Conservation (phyloP, 2,113 vertebrate genomes). For the Phalacrocorax brasilianus region DNA sequence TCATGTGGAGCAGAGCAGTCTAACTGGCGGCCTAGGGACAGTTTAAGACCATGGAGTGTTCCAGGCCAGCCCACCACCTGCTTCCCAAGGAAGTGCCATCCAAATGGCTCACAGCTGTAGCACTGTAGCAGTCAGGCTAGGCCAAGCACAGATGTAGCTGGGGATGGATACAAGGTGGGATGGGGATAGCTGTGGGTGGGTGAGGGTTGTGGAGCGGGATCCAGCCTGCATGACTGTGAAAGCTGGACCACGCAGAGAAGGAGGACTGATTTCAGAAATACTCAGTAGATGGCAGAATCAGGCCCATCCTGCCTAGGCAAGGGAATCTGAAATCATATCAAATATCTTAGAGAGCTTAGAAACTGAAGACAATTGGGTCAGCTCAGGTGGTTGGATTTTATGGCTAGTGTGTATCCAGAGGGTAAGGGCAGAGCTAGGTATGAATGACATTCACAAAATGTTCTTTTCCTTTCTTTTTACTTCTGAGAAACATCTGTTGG, state of each 20-base stretch:
- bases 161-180: not conserved
- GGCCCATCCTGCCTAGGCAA: not conserved
- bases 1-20: not conserved
- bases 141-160: not conserved
- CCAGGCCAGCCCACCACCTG: not conserved
- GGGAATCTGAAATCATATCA: not conserved
- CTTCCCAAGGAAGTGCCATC: not conserved
- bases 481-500: not conserved
- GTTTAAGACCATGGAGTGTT: not conserved
- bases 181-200: not conserved
- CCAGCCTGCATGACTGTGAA: not conserved
- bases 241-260: not conserved
- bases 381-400: not conserved
- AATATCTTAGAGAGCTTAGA: not conserved
- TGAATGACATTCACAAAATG: not conserved
- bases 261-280: not conserved
- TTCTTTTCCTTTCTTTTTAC: slow-evolving; percentile 1
- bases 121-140: not conserved
- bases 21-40: not conserved
- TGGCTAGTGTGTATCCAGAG: not conserved
- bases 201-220: not conserved
- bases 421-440: not conserved
- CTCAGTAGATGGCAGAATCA: not conserved
- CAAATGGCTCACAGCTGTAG: not conserved
- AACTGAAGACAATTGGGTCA: not conserved